Conservation (phyloP, 2,797 vertebrate genomes). For the Trachurus trachurus region DNA sequence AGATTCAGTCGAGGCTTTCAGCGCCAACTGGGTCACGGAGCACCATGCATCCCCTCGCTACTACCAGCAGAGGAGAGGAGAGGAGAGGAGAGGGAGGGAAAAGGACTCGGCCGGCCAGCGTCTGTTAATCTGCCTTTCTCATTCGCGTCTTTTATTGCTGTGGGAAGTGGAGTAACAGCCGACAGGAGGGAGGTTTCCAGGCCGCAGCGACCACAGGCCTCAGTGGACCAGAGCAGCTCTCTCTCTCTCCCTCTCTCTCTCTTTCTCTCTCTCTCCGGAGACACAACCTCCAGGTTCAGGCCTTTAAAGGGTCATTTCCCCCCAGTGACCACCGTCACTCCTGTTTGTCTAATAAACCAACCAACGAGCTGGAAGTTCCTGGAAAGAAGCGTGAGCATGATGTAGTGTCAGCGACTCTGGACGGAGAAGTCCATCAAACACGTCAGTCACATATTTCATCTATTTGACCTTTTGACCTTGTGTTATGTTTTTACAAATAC, state of each 20-base stretch:
- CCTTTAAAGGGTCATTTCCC: conserved; percentile 36
- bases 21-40: conserved; percentile 38
- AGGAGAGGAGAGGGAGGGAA: not conserved
- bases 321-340: not conserved
- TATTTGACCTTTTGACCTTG: no score
- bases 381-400: conserved; percentile 10
- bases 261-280: conserved; percentile 29
- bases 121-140: conserved; percentile 67
- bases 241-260: conserved; percentile 1
- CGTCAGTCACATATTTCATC: not conserved
- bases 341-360: conserved; percentile 49
- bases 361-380: not conserved
- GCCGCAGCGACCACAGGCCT: conserved; percentile 17
- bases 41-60: not conserved
- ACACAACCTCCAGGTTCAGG: conserved; percentile 38
- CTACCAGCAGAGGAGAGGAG: not conserved
- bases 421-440: conserved; percentile 1
- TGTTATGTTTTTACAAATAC: not conserved
- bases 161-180: conserved; percentile 66
- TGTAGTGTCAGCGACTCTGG: conserved; percentile 23
- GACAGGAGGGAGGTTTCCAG: conserved; percentile 55
- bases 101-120: conserved; percentile 5
- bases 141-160: conserved; percentile 71
- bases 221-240: conserved; percentile 8
- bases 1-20: not conserved